Percentiles rank a stretch among this genome's conserved stretches.
Evolutionary conservation across 2,797 vertebrate genomes (phyloP).

Genomic region (Euphonia xanthogaster): DNA sequence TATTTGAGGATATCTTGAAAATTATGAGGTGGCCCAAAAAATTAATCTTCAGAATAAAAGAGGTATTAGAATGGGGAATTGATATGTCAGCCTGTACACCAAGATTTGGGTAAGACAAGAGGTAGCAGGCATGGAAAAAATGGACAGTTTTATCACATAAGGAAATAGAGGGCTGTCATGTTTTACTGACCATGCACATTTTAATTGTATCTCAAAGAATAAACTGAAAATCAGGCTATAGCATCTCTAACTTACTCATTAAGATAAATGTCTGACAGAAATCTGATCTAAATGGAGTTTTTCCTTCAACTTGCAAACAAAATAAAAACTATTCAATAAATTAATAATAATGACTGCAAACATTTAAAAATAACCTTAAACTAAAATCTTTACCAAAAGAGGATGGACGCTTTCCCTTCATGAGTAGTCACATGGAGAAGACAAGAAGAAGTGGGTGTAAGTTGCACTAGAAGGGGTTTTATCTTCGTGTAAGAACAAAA

Average conservation of each 20-base stretch:
- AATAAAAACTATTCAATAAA: neutral
- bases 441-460: neutral
- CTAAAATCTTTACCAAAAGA: neutral
- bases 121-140: neutral
- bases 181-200: neutral
- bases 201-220: neutral
- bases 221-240: neutral
- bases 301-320: neutral
- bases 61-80: neutral
- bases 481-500: neutral
- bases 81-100: neutral
- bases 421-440: neutral
- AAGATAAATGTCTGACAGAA: neutral
- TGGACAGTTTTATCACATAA: neutral
- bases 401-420: rapidly evolving
- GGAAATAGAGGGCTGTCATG: neutral
- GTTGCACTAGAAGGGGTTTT: neutral
- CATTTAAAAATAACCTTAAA: neutral
- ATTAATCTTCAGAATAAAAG: neutral
- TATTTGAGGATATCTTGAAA: neutral
- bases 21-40: neutral
- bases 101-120: neutral
- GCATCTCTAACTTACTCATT: neutral
- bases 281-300: neutral
- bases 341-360: neutral